Conservation (phyloP, 2,888 invertebrate species). For the Branchipolynoe longqiensis region DNA sequence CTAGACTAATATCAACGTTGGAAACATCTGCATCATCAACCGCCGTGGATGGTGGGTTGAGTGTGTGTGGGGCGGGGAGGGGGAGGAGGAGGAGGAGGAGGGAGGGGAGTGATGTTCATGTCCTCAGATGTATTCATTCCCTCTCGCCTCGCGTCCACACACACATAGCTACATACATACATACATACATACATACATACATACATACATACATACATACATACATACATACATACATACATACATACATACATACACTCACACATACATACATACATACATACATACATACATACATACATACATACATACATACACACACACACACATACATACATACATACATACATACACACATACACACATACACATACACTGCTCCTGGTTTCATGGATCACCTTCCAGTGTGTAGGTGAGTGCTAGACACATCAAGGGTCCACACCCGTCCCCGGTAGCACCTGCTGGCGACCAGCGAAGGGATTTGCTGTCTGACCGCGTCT, state of each 20-base stretch:
- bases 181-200: not conserved
- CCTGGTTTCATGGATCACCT: too few species aligned
- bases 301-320: not conserved
- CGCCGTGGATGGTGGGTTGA: not conserved
- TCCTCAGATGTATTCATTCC: too few species aligned
- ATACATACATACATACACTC: not conserved
- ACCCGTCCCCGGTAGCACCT: too few species aligned
- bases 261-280: too few species aligned
- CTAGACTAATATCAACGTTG: too few species aligned
- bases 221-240: not conserved
- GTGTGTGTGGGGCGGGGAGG: not conserved
- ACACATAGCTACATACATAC: not conserved
- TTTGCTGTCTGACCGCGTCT: not conserved
- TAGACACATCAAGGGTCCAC: too few species aligned
- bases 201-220: too few species aligned
- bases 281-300: not conserved
- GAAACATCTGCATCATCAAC: too few species aligned
- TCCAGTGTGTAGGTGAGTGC: too few species aligned
- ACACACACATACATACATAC: not conserved
- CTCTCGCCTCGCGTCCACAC: not conserved
- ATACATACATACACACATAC: not conserved
- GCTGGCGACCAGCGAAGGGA: too few species aligned
- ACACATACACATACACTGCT: too few species aligned
- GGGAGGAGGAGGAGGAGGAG: constrained; percentile 1
- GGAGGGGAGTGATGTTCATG: not conserved